Conservation (phyloP, 2,797 vertebrate genomes). For the Acrocephalus scirpaceus region DNA sequence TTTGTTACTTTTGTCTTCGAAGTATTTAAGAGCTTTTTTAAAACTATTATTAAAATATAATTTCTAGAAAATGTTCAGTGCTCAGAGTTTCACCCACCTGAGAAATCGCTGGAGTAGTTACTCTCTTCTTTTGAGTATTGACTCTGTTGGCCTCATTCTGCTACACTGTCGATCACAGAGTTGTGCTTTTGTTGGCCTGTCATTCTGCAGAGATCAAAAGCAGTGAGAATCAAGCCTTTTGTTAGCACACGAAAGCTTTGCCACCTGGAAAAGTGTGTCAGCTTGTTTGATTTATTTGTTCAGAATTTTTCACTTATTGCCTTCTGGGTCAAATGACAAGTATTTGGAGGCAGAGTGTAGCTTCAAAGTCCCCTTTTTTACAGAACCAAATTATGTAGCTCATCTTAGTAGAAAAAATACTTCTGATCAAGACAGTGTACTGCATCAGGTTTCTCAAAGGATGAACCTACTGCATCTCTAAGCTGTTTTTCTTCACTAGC, state of each 20-base stretch:
- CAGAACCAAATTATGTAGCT: constrained; percentile 14
- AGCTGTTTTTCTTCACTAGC: constrained; percentile 39
- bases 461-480: constrained; percentile 25
- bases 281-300: constrained; percentile 48
- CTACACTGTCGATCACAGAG: not conserved
- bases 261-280: not conserved
- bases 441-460: constrained; percentile 35
- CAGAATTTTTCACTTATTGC: constrained; percentile 40
- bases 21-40: not conserved
- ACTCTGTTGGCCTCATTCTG: constrained; percentile 25
- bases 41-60: not conserved
- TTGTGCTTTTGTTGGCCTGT: not conserved
- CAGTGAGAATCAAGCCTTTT: constrained; percentile 22
- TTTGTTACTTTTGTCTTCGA: not conserved
- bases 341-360: constrained; percentile 28
- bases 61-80: not conserved
- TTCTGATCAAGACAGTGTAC: constrained; percentile 35
- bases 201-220: constrained; percentile 35
- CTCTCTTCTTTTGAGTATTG: not conserved
- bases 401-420: not conserved
- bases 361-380: constrained; percentile 40
- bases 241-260: not conserved
- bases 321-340: constrained; percentile 58
- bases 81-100: not conserved
- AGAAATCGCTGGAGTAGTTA: not conserved